Conservation (phyloP, 2,888 invertebrate genomes). For the Megalurothrips usitatus region DNA sequence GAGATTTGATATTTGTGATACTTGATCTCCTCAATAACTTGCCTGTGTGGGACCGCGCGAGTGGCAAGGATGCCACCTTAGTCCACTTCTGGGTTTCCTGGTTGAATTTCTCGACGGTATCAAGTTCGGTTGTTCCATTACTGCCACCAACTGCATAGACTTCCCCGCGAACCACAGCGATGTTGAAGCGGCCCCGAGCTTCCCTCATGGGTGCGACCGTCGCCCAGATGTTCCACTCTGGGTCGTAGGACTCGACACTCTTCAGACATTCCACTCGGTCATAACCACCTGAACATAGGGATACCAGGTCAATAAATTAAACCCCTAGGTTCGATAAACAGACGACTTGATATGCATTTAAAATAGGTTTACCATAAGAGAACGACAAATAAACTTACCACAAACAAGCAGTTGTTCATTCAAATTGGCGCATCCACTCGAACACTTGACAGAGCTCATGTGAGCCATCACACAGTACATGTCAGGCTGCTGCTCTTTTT, state of each 20-base stretch:
- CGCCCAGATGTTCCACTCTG: conserved; percentile 64
- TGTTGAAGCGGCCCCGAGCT: conserved; percentile 73
- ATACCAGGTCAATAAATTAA: not conserved
- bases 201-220: conserved; percentile 65
- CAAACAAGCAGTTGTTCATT: conserved; percentile 69
- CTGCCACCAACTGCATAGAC: conserved; percentile 79
- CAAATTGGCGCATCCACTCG: conserved; percentile 68
- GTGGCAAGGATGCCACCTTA: conserved; percentile 53
- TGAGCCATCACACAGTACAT: conserved; percentile 55
- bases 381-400: conserved; percentile 49
- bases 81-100: conserved; percentile 51
- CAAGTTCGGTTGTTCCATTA: conserved; percentile 76
- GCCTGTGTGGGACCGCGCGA: conserved; percentile 65
- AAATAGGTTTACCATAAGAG: not conserved
- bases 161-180: conserved; percentile 61
- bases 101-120: conserved; percentile 62
- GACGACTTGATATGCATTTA: not conserved
- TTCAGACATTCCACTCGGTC: conserved; percentile 78
- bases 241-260: conserved; percentile 69
- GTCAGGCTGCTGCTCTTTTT: conserved; percentile 47
- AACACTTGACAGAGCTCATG: conserved; percentile 66
- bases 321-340: too few relatives aligned
- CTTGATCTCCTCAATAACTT: conserved; percentile 36
- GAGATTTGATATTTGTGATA: not conserved
- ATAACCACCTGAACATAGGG: conserved; percentile 59